Conservation (phyloP, 2,888 invertebrate genomes). For the Allygus modestus region DNA sequence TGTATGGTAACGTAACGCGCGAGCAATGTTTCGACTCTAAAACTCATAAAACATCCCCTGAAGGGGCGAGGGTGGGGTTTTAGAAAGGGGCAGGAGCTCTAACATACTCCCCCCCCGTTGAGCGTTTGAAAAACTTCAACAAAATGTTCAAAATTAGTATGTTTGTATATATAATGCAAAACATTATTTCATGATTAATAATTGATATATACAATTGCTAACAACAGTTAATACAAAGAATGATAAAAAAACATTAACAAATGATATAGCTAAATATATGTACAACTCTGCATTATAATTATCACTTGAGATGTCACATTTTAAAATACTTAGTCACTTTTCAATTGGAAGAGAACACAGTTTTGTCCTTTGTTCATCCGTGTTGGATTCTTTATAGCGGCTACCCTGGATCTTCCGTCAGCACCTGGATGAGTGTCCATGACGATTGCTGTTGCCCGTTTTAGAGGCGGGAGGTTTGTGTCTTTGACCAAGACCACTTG, state of each 20-base stretch:
- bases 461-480: slow-evolving; percentile 61
- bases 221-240: neutral
- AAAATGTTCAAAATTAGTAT: neutral
- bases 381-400: slow-evolving; percentile 63
- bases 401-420: slow-evolving; percentile 66
- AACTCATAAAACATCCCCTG: neutral
- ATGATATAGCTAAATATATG: neutral
- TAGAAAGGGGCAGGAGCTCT: neutral
- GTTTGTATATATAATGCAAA: no score
- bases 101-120: slow-evolving; percentile 10
- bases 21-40: no score
- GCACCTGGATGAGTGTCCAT: slow-evolving; percentile 65
- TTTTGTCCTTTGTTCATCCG: slow-evolving; percentile 14
- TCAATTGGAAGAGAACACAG: slow-evolving; percentile 27
- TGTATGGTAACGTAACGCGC: no score
- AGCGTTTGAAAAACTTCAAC: neutral
- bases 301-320: neutral
- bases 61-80: neutral
- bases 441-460: slow-evolving; percentile 66
- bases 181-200: no score
- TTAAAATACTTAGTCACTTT: neutral
- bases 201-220: neutral
- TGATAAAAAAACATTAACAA: neutral
- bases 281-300: neutral
- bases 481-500: slow-evolving; percentile 67